Percentiles rank a stretch among this genome's conserved stretches.
phyloP scores from a whole-genome alignment of 2,888 invertebrate species.

The Oxyteleia sp. region DNA sequence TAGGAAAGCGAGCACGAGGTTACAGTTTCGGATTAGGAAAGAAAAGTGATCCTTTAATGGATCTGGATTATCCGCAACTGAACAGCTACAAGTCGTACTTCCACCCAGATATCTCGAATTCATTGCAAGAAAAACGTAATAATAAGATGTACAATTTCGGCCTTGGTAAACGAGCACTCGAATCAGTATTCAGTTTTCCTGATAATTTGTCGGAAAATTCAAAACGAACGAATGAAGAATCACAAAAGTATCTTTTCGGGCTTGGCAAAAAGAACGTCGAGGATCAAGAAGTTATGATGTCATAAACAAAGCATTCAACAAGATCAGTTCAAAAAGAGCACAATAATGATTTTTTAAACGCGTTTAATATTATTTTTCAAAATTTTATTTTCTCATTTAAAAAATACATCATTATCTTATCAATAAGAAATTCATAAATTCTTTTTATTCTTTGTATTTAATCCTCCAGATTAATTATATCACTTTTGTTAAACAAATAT shows the following conservation, averaged over 20 bases:
- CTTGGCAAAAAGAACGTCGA: constrained; percentile 79
- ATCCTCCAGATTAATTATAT: too few relatives aligned
- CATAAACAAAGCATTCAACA: constrained; percentile 31
- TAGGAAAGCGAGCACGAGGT: constrained; percentile 90
- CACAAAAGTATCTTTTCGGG: constrained; percentile 79
- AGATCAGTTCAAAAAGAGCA: too few relatives aligned
- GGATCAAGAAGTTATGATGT: constrained; percentile 40
- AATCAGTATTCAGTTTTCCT: neutral
- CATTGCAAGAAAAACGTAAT: constrained; percentile 55
- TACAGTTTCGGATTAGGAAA: constrained; percentile 90
- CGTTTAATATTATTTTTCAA: too few relatives aligned
- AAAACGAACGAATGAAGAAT: constrained; percentile 74
- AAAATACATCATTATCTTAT: too few relatives aligned
- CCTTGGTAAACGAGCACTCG: constrained; percentile 55
- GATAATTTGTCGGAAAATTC: constrained; percentile 64
- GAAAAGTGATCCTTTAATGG: constrained; percentile 81
- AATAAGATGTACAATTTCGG: constrained; percentile 61
- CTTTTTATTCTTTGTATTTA: too few relatives aligned
- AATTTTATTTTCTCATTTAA: too few relatives aligned
- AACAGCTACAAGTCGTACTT: constrained; percentile 85
- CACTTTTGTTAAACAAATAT: too few relatives aligned
- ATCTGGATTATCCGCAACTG: constrained; percentile 78
- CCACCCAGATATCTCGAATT: constrained; percentile 31
- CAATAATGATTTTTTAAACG: too few relatives aligned
- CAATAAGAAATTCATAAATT: too few relatives aligned